A percentile compares a stretch with the other conserved stretches of the same genome.
Conservation (phyloP, 1,140 invertebrate species). For the Gerris buenoi region DNA sequence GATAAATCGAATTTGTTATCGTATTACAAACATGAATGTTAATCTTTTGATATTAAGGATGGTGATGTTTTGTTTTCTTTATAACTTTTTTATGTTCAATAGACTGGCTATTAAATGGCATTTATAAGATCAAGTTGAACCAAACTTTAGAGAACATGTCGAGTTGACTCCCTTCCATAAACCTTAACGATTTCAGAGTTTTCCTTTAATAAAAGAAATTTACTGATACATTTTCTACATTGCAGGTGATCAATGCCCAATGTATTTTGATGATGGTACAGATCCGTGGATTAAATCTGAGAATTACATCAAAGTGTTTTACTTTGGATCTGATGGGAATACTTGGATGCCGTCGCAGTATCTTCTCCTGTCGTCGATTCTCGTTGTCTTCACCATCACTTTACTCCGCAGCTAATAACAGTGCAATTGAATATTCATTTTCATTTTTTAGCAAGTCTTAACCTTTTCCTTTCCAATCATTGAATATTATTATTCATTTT, state of each 20-base stretch:
- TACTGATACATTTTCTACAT: constrained; percentile 14
- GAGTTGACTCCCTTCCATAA: not conserved
- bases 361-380: too few relatives aligned
- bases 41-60: too few relatives aligned
- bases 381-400: too few relatives aligned
- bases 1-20: too few relatives aligned
- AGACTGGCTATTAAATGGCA: not conserved
- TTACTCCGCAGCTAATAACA: too few relatives aligned
- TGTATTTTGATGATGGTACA: constrained; percentile 82
- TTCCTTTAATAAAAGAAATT: not conserved
- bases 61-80: not conserved
- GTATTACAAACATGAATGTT: too few relatives aligned
- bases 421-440: too few relatives aligned
- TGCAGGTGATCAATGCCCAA: constrained; percentile 74
- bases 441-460: too few relatives aligned
- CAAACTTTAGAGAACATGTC: not conserved
- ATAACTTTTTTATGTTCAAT: not conserved
- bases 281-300: constrained; percentile 67
- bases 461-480: too few relatives aligned
- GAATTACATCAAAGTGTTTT: constrained; percentile 51
- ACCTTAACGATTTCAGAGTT: constrained; percentile 7
- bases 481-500: too few relatives aligned
- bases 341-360: too few relatives aligned
- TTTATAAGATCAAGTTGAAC: not conserved
- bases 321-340: constrained; percentile 30